Base-by-base conservation (phyloP, 92 coral and sea anemone genomes). In the Phenganax marumi region DNA sequence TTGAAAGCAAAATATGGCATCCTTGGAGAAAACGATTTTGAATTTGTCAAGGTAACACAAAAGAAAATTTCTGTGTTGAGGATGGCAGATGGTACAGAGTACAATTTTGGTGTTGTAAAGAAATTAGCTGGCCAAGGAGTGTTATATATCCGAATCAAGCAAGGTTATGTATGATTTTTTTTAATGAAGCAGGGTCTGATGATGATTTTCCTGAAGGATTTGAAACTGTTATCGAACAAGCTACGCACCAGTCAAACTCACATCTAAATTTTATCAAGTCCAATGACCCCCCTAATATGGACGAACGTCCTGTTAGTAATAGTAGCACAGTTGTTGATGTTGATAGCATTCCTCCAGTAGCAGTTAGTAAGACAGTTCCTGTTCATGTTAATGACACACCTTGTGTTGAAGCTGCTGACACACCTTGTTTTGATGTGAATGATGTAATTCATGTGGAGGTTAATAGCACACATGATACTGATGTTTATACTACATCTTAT, bases 71-170 rank as follows among this genome's bases (percentile, higher is more conserved):
- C 90, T 57, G 80, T 87, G n/a, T 50, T 87, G 26, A 60, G 79
- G 19, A 50, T 84, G 24, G 90, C 22, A 8, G 77, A 80, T 21
- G 84, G 70, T 23, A 87, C 85, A 1, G 92, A 90, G 52, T 87
- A 87, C 81, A 89, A 79, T 23, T 86, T 77, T 69, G 52, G 39
- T 83, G 84, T 86, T 58, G 76, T 79, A 24, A 89, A 89, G 57
- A 89, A 84, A 52, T 62, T 83, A 57, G 88, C 87, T 46, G 92
- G 90, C 10, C 92, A 91, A 78, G 90, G 96, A 57, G 66, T 81
- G 12, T 62, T 91, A 69, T 91, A 89, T 60, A 53, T 91, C 7
- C 52, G 86, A 53, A 76, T 89, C 9, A 91, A 75, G 64, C 65
- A 62, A 79, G 91, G 89, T 7, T 89, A 75, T 33, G 88, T 87